Conservation (phyloP, 2,797 vertebrate species). For the Synaphobranchus kaupii region DNA sequence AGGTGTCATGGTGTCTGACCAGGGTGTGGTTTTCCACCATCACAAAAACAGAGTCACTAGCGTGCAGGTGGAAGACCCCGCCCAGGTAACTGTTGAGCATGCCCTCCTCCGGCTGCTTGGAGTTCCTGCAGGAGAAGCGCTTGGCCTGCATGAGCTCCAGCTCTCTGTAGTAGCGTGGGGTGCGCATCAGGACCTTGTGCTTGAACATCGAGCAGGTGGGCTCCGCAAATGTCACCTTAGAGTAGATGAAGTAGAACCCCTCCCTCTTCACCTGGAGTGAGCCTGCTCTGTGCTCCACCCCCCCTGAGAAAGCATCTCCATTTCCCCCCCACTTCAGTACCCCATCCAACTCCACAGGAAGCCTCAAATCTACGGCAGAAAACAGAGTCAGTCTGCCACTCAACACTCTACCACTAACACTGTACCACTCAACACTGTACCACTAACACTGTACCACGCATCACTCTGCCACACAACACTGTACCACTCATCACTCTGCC, state of each 20-base stretch:
- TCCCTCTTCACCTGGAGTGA: neutral
- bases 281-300: neutral
- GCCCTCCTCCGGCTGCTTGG: neutral
- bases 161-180: neutral
- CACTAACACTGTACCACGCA: no score
- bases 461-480: no score
- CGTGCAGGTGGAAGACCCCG: conserved; percentile 21
- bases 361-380: neutral
- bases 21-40: conserved; percentile 23
- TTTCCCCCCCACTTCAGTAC: neutral
- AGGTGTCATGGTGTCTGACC: neutral
- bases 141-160: neutral
- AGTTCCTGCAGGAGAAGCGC: neutral
- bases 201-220: neutral
- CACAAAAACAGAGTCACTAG: neutral
- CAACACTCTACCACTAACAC: neutral
- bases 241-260: conserved; percentile 6
- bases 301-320: neutral
- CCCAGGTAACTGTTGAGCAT: conserved; percentile 20
- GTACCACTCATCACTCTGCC: no score
- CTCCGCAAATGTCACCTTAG: neutral
- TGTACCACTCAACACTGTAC: no score
- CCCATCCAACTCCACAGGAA: neutral
- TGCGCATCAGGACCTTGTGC: neutral
- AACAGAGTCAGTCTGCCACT: neutral